Base-by-base conservation (phyloP, 2,797 vertebrate species). In the Distichodus sexfasciatus region DNA sequence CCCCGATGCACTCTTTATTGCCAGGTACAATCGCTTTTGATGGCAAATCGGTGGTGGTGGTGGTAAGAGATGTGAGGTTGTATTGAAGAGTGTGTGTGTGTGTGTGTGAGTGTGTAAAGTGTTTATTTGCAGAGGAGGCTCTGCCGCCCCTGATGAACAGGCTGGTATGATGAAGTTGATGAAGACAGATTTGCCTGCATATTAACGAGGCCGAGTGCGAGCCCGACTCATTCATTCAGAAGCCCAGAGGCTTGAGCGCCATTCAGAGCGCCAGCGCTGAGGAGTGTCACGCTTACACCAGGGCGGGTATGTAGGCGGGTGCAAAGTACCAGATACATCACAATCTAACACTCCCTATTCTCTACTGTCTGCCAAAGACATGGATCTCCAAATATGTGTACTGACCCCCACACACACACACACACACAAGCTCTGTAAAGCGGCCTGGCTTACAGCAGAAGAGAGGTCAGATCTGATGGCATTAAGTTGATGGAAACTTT, bases 151-250 rank as follows among this genome's bases (percentile, higher is more conserved):
- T 66, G 61, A 72, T 65, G 51, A 66, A 51, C 46, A 73, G 35
- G 51, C 31, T 21, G 11, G 33, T 36, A 40, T 43, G 54, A 66
- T 66, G 71, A 63, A 69, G 57, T 71, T 43, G 68, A 60, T 58
- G 29, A 77, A 74, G 82, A 88, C 87, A 88, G 86, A 87, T 90
- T 87, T 86, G 77, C 63, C 70, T 80, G 90, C 82, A 89, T 89
- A 84, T 85, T 86, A 87, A 89, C 70, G 59, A 86, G 78, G 57
- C 79, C 86, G 84, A 89, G 76, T 87, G 67, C 54, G 71, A 11
- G 36, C 31, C 17, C 46, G 35, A 54, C 48, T 73, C 43, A 44
- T 54, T 74, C 63, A 73, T 70, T 79, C 38, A 74, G 62, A 67
- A 43, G 68, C 35, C 36, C 26, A 55, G 35, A 28, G 24, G 15